Conservation (phyloP, 2,797 vertebrate species). For the Triplophysa yarkandensis region DNA sequence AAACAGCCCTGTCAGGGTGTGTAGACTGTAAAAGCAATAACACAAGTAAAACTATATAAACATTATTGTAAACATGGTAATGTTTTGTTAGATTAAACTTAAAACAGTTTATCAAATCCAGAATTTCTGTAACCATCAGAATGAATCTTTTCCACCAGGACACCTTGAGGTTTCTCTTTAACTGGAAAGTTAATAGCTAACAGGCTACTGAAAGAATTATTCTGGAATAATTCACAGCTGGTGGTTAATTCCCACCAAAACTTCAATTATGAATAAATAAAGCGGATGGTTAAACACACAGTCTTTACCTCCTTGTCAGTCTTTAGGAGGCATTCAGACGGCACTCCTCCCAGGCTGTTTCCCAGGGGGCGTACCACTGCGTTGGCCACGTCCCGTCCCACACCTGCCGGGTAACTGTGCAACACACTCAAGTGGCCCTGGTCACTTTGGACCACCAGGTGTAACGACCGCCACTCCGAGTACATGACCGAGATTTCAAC, state of each 20-base stretch:
- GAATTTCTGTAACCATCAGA: not conserved
- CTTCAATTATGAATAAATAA: not conserved
- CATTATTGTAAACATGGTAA: no score
- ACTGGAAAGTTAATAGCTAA: conserved; percentile 9
- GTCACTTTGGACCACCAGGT: conserved; percentile 87
- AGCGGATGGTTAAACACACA: not conserved
- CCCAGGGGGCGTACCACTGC: conserved; percentile 87
- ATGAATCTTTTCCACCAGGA: not conserved
- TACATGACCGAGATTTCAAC: conserved; percentile 74
- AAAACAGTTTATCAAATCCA: not conserved
- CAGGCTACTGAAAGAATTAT: not conserved
- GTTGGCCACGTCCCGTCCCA: conserved; percentile 88
- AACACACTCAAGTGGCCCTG: conserved; percentile 87
- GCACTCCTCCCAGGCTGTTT: conserved; percentile 76
- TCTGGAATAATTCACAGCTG: conserved; percentile 2
- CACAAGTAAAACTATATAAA: no score
- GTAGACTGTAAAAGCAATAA: not conserved
- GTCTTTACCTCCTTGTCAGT: conserved; percentile 89
- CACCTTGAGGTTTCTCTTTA: not conserved
- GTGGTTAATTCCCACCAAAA: no score
- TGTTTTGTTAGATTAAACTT: no score
- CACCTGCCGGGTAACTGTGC: conserved; percentile 85
- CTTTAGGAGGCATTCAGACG: conserved; percentile 80
- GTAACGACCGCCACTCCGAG: conserved; percentile 85
- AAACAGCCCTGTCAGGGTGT: not conserved